Evolutionary conservation across 1,140 invertebrate genomes (phyloP), one percentile per base, ranked within the genome.

Genomic region (Eulimnadia texana): DNA sequence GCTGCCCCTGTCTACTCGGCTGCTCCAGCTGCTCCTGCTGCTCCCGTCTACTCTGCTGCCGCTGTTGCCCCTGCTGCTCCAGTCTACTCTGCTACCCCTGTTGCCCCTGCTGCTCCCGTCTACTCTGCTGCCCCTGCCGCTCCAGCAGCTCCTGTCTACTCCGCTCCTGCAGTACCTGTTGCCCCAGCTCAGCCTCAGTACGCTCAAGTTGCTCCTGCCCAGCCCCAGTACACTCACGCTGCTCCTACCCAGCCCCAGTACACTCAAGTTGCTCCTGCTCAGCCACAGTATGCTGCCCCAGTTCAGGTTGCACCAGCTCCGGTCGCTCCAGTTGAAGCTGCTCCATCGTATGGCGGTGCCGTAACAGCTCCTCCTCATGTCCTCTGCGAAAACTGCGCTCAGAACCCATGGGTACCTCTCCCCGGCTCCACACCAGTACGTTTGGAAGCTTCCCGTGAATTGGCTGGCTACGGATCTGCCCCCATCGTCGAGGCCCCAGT

Each of bases 361-460:
- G 33, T 42, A 42, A 42, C 33, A 9, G 33, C 33, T 42, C 33
- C 33, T 42, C 33, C 33, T 16, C 33, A 42, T 42, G 33, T 42
- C 33, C 16, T 42, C 20, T 61, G 60, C 50, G 53, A 54, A n/a
- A 51, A 50, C 13, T 61, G 60, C 60, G 50, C 49, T 24, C 29
- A 25, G 53, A 61, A 61, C 50, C 60, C 60, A 54, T 61, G 60
- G 60, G 60, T 61, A 20, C 60, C 60, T 2, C 29, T 61, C 27
- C 19, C 49, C 6, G 50, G 50, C 49, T n/a, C 33, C 33, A 42
- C 33, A 42, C 16, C 33, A 6, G 33, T 6, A 6, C 6, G 55
- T 11, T 23, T 57, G 16, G 33, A 42, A 42, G 33, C 33, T 57
- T 33, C 27, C 20, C 55, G 27, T 22, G 55, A 57, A 57, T 20